Evolutionary conservation across 2,888 invertebrate genomes (phyloP).

Genomic region (Andrena haemorrhoa): DNA sequence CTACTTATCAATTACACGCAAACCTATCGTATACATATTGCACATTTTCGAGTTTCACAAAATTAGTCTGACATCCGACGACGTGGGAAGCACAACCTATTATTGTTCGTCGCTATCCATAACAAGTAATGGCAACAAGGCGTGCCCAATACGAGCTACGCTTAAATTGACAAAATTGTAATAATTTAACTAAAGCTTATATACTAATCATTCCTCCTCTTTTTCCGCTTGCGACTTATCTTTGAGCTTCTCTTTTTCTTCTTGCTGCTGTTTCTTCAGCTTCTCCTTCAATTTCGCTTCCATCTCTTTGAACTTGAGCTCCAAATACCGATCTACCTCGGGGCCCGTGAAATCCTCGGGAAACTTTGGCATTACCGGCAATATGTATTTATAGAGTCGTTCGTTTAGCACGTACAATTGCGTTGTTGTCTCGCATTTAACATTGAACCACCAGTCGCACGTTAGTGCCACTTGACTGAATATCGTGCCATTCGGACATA

Average conservation of each 20-base stretch:
- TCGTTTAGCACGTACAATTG: constrained; percentile 95
- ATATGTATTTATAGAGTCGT: constrained; percentile 94
- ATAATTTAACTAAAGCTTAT: constrained; percentile 42
- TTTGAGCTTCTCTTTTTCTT: constrained; percentile 77
- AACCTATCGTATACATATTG: constrained; percentile 61
- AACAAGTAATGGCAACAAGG: constrained; percentile 74
- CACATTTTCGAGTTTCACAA: constrained; percentile 58
- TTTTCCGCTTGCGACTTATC: constrained; percentile 53
- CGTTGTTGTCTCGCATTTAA: constrained; percentile 92
- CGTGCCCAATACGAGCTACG: constrained; percentile 42
- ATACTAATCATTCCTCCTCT: constrained; percentile 43
- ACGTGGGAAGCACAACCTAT: constrained; percentile 26
- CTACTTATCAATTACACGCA: constrained; percentile 49
- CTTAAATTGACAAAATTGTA: constrained; percentile 29
- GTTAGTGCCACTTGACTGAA: constrained; percentile 95
- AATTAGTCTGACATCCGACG: constrained; percentile 8
- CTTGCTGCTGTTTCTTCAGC: constrained; percentile 78
- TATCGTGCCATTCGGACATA: constrained; percentile 96
- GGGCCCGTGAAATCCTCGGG: constrained; percentile 96
- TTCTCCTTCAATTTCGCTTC: constrained; percentile 92
- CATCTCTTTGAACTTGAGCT: constrained; percentile 94
- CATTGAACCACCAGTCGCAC: constrained; percentile 98
- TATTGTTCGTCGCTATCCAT: constrained; percentile 43
- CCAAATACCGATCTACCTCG: constrained; percentile 93
- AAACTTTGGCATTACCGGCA: constrained; percentile 94